Base-by-base conservation (phyloP, 1,140 invertebrate species). In the Berghia stephanieae region DNA sequence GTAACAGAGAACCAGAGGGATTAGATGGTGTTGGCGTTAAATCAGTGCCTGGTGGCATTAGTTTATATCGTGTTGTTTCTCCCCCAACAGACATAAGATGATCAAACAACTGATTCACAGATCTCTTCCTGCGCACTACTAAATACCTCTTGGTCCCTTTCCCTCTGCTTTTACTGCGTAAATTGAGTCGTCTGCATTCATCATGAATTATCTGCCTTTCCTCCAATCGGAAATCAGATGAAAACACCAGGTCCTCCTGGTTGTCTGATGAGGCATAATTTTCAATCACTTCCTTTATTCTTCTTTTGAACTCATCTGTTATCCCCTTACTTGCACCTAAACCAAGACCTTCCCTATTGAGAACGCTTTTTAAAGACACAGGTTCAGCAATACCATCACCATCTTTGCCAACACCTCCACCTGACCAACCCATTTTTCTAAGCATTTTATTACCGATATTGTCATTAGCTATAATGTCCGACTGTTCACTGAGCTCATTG, bases 391-490 rank as follows among this genome's bases (percentile, higher is more conserved):
- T 92, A 36, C 94, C 94, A 18, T 91, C 90, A 0, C 84, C 85
- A 21, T 92, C 89, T 79, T 93, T 93, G 0, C 94, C 94, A 52
- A 95, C 88, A 0, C 93, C 94, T 43, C 94, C 94, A 38, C 94
- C 94, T 38, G 91, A 90, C 94, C 94, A 95, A 0, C 94, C 95
- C 94, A 96, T 95, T 79, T 93, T 88, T 78, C 93, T 92, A 91
- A 95, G 92, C 88, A 95, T 91, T 83, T 92, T 94, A 70, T 89
- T 92, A 8, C 93, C 93, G 75, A 93, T 90, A 81, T 92, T 93
- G 77, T 88, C 90, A 13, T 88, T 86, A 40, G 89, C 80, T 6
- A 92, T 81, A 27, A 85, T 83, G 43, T 84, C 76, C 24, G 43
- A 55, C 36, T 78, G 66, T 36, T 79, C 77, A 75, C 78, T 13